Evolutionary conservation across 1,140 invertebrate species (phyloP).

Genomic region (Venturia canescens): DNA sequence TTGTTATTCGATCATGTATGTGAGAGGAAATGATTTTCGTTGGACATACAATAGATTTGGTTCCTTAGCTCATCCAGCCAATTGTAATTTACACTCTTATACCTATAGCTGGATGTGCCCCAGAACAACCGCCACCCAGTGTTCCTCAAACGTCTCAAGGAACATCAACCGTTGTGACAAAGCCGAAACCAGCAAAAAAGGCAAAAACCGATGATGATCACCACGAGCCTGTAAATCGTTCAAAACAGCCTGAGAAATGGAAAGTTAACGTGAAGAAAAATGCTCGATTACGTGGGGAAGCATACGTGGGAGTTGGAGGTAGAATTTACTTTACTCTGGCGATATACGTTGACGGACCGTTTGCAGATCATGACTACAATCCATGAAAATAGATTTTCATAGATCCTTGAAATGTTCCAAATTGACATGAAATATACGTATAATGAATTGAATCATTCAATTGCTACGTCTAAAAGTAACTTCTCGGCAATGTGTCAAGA

Average conservation of each 20-base stretch:
- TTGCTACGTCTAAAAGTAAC: too few relatives aligned
- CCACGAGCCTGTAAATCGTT: constrained; percentile 47
- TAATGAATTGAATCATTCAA: too few relatives aligned
- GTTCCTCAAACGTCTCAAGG: constrained; percentile 4
- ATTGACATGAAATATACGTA: too few relatives aligned
- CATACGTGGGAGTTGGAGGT: constrained; percentile 64
- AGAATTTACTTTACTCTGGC: constrained; percentile 19
- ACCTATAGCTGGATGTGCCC: background rate
- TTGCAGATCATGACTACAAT: background rate
- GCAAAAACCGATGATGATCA: constrained; percentile 39
- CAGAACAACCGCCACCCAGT: background rate
- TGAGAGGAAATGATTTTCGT: too few relatives aligned
- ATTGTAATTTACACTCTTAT: background rate
- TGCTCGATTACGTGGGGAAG: constrained; percentile 60
- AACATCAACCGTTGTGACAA: constrained; percentile 4
- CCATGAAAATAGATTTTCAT: too few relatives aligned
- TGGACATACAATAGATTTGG: background rate
- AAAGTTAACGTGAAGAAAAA: constrained; percentile 64
- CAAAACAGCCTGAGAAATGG: constrained; percentile 61
- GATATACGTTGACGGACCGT: background rate
- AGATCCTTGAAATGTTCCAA: too few relatives aligned
- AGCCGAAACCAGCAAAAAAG: constrained; percentile 40
- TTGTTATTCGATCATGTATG: too few relatives aligned
- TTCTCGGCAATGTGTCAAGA: too few relatives aligned
- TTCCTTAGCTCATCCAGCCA: background rate